A percentile compares a stretch with the other conserved stretches of the same genome.
phyloP scores from a whole-genome alignment of 2,113 vertebrate genomes.

The Triplophysa rosa region DNA sequence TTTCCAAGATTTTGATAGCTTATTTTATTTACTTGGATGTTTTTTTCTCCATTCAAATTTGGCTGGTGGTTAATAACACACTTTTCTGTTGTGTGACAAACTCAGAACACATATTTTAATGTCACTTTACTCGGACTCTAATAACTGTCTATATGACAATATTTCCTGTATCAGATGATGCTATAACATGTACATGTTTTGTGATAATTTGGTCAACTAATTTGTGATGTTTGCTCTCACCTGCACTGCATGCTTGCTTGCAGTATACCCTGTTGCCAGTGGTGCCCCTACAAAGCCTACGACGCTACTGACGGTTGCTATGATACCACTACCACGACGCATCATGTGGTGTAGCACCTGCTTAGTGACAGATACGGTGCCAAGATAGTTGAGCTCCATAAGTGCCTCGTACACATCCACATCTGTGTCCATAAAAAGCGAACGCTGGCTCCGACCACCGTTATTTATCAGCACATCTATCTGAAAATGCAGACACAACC shows the following conservation, averaged over 20 bases:
- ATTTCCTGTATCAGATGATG: not conserved
- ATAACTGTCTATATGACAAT: not conserved
- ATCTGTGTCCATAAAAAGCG: slow-evolving; percentile 81
- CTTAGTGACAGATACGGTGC: slow-evolving; percentile 90
- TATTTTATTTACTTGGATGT: too few species aligned
- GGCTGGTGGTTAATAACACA: too few species aligned
- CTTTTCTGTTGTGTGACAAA: too few species aligned
- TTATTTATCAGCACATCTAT: slow-evolving; percentile 94
- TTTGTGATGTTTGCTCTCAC: slow-evolving; percentile 54
- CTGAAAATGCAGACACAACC: slow-evolving; percentile 58
- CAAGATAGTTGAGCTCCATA: slow-evolving; percentile 90
- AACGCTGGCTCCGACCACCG: slow-evolving; percentile 86
- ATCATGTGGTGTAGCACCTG: slow-evolving; percentile 89
- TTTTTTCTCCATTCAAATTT: too few species aligned
- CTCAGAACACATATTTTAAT: too few species aligned
- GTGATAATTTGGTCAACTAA: not conserved
- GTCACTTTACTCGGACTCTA: too few species aligned
- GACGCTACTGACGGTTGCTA: slow-evolving; percentile 88
- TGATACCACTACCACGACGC: slow-evolving; percentile 77
- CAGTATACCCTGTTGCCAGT: slow-evolving; percentile 84
- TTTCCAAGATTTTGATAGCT: too few species aligned
- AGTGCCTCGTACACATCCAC: slow-evolving; percentile 83
- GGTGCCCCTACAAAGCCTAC: slow-evolving; percentile 78
- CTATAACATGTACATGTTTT: not conserved
- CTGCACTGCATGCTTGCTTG: slow-evolving; percentile 92